Evolutionary conservation across 2,888 invertebrate species (phyloP).

Genomic region (Protophormia terraenovae): DNA sequence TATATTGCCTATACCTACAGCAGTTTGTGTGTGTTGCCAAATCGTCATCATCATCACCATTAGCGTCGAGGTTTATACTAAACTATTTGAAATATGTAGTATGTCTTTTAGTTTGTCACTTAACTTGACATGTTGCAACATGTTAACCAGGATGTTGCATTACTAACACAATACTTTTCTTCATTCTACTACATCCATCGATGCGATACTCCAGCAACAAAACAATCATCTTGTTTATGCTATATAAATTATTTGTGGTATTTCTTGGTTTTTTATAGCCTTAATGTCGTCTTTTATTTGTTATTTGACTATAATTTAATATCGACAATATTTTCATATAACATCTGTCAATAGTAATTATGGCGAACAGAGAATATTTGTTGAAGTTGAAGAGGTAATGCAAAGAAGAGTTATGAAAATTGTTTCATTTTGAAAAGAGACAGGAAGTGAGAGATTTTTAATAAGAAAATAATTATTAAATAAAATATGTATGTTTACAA

Average conservation of each 20-base stretch:
- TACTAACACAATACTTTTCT: conserved; percentile 2
- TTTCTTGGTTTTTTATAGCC: conserved; percentile 46
- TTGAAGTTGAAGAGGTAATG: too few species aligned
- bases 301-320: conserved; percentile 57
- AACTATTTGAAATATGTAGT: conserved; percentile 62
- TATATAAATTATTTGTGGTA: conserved; percentile 48
- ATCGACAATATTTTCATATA: conserved; percentile 52
- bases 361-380: conserved; percentile 13
- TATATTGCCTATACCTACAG: neutral
- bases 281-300: conserved; percentile 24
- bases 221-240: conserved; percentile 42
- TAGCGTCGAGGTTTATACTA: conserved; percentile 14
- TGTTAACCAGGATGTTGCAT: conserved; percentile 38
- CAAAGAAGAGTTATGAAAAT: neutral
- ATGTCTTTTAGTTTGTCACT: conserved; percentile 60
- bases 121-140: conserved; percentile 58
- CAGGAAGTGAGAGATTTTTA: too few species aligned
- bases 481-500: too few species aligned
- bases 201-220: neutral
- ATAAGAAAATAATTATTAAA: too few species aligned
- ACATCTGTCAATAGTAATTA: conserved; percentile 65
- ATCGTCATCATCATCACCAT: conserved; percentile 19
- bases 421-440: too few species aligned
- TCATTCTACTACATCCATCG: neutral
- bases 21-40: conserved; percentile 26